Conservation (phyloP, 2,113 vertebrate genomes). For the Mellivora capensis region DNA sequence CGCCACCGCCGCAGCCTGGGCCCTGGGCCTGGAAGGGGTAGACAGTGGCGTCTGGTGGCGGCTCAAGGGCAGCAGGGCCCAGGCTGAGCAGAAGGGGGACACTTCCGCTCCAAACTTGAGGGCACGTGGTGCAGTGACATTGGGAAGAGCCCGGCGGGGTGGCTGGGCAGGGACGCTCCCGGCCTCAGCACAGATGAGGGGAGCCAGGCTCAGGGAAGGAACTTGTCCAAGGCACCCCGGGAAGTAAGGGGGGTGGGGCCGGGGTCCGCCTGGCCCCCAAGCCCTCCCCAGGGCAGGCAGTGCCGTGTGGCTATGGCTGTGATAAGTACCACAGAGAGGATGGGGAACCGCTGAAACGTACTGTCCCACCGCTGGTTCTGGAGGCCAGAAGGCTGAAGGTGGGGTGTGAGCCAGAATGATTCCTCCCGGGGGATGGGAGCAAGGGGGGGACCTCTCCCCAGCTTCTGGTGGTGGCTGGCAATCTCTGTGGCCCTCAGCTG, state of each 20-base stretch:
- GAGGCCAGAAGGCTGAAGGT: background rate
- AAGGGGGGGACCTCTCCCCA: no score
- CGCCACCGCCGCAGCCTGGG: fast-evolving
- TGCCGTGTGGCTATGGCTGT: background rate
- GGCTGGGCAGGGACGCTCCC: fast-evolving
- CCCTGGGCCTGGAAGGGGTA: background rate
- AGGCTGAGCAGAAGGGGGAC: background rate
- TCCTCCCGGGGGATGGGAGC: background rate
- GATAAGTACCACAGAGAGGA: background rate
- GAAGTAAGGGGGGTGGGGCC: fast-evolving
- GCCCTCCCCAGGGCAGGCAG: background rate
- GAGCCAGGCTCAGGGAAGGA: background rate
- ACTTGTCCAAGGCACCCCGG: background rate
- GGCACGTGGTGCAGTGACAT: background rate
- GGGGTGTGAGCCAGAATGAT: background rate
- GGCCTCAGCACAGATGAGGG: background rate
- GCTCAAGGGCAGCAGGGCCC: no score
- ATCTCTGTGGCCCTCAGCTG: background rate
- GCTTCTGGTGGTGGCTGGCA: no score
- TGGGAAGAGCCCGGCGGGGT: background rate
- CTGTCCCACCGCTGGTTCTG: background rate
- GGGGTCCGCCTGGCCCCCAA: fast-evolving
- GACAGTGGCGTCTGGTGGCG: background rate
- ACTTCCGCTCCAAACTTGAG: background rate
- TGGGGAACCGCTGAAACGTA: no score